These are phyloP conservation scores for Anarsia innoxiella DNA, from an alignment of 2,888 invertebrate genomes.

Conservation along the genomic window DNA sequence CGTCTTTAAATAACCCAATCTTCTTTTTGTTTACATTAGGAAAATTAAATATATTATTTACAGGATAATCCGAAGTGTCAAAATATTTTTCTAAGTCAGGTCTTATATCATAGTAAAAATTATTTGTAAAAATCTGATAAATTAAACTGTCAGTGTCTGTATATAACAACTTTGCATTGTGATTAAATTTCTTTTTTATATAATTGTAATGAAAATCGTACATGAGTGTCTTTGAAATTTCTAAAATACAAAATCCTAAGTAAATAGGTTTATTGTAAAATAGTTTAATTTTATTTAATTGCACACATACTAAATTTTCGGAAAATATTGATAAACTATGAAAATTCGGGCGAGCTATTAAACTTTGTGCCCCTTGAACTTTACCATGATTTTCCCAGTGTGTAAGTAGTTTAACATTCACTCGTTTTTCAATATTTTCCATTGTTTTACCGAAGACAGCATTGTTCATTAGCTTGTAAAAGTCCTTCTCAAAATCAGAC, in stretches of 20 bases:
- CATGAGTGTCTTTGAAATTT: not conserved
- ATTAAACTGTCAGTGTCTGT: not conserved
- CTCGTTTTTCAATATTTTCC: constrained; percentile 33
- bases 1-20: not conserved
- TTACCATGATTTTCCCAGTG: not conserved
- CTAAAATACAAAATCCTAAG: constrained; percentile 9
- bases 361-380: not conserved
- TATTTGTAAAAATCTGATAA: not conserved
- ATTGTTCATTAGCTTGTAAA: constrained; percentile 45
- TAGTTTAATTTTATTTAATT: constrained; percentile 14
- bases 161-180: not conserved
- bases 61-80: not conserved
- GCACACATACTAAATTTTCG: constrained; percentile 14
- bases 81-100: not conserved
- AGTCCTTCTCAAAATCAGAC: constrained; percentile 40
- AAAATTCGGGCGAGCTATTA: not conserved
- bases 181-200: not conserved
- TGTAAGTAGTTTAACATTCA: constrained; percentile 29
- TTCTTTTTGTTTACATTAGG: not conserved
- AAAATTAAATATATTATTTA: not conserved
- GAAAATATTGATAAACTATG: constrained; percentile 11
- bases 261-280: constrained; percentile 16
- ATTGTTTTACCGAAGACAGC: constrained; percentile 39
- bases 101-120: not conserved
- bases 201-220: not conserved